These are phyloP conservation scores for Sepioteuthis lessoniana DNA, from an alignment of 2,888 invertebrate species.

Conservation along the genomic window DNA sequence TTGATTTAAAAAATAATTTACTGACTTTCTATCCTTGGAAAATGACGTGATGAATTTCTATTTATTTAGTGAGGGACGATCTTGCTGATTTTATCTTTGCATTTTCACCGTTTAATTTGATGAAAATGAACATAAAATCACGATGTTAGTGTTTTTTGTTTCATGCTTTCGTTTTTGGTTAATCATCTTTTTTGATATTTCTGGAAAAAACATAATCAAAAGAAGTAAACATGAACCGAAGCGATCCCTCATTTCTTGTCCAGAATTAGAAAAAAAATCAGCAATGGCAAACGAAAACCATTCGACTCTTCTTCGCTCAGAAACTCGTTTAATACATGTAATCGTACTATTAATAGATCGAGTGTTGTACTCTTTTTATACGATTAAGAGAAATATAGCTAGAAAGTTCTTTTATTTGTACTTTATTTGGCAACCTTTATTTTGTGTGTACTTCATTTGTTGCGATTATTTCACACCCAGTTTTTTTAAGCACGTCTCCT, in stretches of 20 bases:
- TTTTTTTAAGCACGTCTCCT: not conserved
- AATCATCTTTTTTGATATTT: not conserved
- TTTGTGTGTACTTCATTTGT: not conserved
- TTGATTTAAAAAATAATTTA: no score
- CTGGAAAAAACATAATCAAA: not conserved
- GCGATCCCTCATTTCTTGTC: conserved; percentile 33
- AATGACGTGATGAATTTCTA: not conserved
- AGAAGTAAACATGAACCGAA: not conserved
- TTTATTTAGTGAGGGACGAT: not conserved
- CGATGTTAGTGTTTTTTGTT: not conserved
- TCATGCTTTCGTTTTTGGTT: not conserved
- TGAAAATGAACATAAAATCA: not conserved
- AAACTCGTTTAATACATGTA: no score
- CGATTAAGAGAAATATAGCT: no score
- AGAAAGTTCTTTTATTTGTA: not conserved
- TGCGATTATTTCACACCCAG: conserved; percentile 6
- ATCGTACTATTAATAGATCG: no score
- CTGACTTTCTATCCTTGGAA: not conserved
- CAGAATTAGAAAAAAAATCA: not conserved
- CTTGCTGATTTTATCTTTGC: not conserved
- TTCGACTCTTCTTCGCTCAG: no score
- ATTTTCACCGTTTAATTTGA: not conserved
- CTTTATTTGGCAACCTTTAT: not conserved
- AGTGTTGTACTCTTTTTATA: no score
- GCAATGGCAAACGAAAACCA: not conserved